A percentile compares a stretch with the other conserved stretches of the same genome.
Conservation (phyloP, 1,140 invertebrate species). For the Cepaea nemoralis region DNA sequence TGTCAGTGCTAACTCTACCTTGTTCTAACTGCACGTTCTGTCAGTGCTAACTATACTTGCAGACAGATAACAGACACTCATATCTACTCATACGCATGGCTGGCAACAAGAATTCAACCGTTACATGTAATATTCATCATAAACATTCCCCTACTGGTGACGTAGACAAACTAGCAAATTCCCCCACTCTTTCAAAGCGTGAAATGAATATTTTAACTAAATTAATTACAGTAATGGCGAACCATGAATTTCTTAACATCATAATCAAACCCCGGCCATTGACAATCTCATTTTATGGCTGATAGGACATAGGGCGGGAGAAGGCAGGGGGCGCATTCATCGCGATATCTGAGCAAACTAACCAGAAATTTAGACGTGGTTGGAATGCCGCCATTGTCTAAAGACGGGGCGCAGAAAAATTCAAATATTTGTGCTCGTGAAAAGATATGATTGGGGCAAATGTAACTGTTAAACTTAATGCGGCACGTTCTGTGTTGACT, state of each 20-base stretch:
- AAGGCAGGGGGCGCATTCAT: too few relatives aligned
- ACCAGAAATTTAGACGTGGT: neutral
- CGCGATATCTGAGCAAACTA: too few relatives aligned
- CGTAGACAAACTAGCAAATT: neutral
- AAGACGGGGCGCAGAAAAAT: neutral
- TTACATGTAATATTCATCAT: too few relatives aligned
- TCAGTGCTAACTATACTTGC: too few relatives aligned
- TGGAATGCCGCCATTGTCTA: neutral
- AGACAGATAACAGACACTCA: too few relatives aligned
- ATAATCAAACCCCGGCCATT: neutral
- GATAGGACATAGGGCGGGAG: too few relatives aligned
- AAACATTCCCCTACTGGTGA: neutral
- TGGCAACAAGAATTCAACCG: too few relatives aligned
- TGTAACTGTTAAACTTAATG: neutral
- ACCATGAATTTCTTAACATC: neutral
- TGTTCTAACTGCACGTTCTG: too few relatives aligned
- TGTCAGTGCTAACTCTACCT: too few relatives aligned
- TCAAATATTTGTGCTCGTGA: neutral
- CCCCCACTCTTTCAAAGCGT: neutral
- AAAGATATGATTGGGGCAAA: neutral
- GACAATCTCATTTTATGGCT: neutral
- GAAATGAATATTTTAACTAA: neutral
- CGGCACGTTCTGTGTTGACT: neutral
- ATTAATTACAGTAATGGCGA: neutral
- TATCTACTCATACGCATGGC: too few relatives aligned